These are phyloP conservation scores for Hephaestus fuliginosus DNA, from an alignment of 2,797 vertebrate species.

Conservation along the genomic window DNA sequence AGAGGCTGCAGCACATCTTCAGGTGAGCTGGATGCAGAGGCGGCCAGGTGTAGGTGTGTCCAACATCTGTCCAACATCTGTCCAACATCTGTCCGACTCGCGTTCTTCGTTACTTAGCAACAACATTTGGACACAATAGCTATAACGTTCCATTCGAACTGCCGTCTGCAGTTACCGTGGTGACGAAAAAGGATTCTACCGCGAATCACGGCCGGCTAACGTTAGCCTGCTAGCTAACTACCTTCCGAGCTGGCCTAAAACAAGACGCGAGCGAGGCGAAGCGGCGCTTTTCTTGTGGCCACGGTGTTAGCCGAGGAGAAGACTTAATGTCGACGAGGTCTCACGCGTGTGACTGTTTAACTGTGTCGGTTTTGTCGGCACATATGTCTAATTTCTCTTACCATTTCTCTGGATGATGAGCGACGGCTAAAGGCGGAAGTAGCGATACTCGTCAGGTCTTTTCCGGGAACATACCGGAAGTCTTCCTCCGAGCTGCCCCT, in stretches of 20 bases:
- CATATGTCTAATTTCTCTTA: slow-evolving; percentile 61
- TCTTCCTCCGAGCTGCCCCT: not conserved
- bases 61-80: not conserved
- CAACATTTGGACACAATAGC: not conserved
- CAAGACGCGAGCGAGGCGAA: not conserved
- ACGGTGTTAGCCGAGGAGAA: too few species aligned
- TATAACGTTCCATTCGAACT: not conserved
- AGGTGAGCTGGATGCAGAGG: too few species aligned
- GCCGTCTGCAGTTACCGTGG: too few species aligned
- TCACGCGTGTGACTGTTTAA: not conserved
- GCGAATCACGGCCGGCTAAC: slow-evolving; percentile 36
- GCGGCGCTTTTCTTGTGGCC: rapidly evolving
- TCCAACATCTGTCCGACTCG: not conserved
- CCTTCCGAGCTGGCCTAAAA: slow-evolving; percentile 13
- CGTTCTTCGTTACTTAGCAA: not conserved
- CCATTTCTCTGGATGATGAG: slow-evolving; percentile 81
- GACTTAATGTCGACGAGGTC: rapidly evolving
- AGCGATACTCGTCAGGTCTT: slow-evolving; percentile 32
- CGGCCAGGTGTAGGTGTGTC: too few species aligned
- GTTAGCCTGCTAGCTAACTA: slow-evolving; percentile 65
- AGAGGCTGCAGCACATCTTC: too few species aligned
- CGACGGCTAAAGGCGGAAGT: slow-evolving; percentile 82
- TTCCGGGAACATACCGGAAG: slow-evolving; percentile 74
- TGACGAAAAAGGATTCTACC: not conserved
- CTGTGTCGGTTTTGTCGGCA: not conserved